Percentiles rank a stretch among this genome's conserved stretches.
Evolutionary conservation across 2,888 invertebrate genomes (phyloP).

Genomic region (Troides aeacus): DNA sequence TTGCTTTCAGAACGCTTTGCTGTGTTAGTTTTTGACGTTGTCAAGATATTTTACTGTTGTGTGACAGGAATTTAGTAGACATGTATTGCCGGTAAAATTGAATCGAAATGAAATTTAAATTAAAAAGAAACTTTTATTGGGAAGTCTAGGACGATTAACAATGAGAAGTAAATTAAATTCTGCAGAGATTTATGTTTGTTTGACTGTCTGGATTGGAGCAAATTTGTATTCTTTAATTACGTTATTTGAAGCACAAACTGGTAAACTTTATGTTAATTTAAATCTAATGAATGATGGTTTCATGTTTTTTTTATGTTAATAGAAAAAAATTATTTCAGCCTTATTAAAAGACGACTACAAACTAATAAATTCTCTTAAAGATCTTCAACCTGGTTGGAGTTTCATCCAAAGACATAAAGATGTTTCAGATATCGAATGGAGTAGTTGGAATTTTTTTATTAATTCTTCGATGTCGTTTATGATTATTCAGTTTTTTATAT

Average conservation of each 20-base stretch:
- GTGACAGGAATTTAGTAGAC: constrained; percentile 6
- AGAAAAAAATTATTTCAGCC: constrained; percentile 43
- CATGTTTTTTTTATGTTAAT: background rate
- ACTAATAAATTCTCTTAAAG: constrained; percentile 50
- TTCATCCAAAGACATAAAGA: constrained; percentile 81
- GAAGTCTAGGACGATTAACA: constrained; percentile 30
- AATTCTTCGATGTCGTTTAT: constrained; percentile 77
- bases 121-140: constrained; percentile 4
- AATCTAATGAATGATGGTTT: constrained; percentile 1
- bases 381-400: constrained; percentile 80
- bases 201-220: constrained; percentile 75
- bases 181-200: constrained; percentile 70
- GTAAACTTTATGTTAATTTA: constrained; percentile 50
- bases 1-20: background rate
- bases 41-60: background rate
- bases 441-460: constrained; percentile 80
- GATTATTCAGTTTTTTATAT: constrained; percentile 74
- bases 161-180: constrained; percentile 50
- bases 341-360: constrained; percentile 48
- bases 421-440: constrained; percentile 86
- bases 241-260: constrained; percentile 72
- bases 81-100: constrained; percentile 33
- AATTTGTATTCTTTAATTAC: constrained; percentile 79
- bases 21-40: background rate
- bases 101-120: constrained; percentile 21